Base-by-base conservation (phyloP, 2,888 invertebrate genomes). In the Agrochola circellaris region DNA sequence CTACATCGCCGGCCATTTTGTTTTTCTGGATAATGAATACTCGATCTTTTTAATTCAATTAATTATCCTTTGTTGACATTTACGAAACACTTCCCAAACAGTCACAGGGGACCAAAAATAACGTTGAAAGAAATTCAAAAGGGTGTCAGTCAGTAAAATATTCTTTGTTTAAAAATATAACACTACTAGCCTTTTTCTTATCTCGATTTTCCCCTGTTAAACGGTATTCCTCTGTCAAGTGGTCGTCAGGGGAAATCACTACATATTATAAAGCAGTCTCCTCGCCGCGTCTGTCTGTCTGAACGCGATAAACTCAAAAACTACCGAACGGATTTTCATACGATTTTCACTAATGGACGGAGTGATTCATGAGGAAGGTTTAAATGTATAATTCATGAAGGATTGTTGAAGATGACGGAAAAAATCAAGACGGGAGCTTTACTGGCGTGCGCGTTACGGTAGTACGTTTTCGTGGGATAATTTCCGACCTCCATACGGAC, bases 211-310 rank as follows among this genome's bases (percentile, higher is more conserved):
- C 58, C 34, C 60, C 8, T 54, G 34, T 54, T 13, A 72, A 76
- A 30, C 9, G 13, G 15, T 48, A 73, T 30, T 71, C 45, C 20
- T 6, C 9, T 75, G 67, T 68, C 73, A 73, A 75, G 34, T 42
- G 9, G 20, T 67, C 73, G 34, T 58, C 74, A 58, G 20, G 69
- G 54, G 70, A 79, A 62, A 61, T 73, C 67, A 48, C 48, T 17
- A 17, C 1, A 48, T 48, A 48, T 6, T 48, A 48, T 0, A 48
- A 17, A 48, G 7, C 48, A 48, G 17, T 48, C 17, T 15, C 6
- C 48, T 17, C 48, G 1, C 6, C 15, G 48, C 17, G 48, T 17
- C 48, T 48, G 48, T 17, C 6, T 48, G 17, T 17, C 11, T 42
- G 42, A 42, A 48, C 17, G 48, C 17, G 17, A 48, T 6, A 17